phyloP scores from a whole-genome alignment of 2,888 invertebrate species.

The Meghimatium bilineatum region DNA sequence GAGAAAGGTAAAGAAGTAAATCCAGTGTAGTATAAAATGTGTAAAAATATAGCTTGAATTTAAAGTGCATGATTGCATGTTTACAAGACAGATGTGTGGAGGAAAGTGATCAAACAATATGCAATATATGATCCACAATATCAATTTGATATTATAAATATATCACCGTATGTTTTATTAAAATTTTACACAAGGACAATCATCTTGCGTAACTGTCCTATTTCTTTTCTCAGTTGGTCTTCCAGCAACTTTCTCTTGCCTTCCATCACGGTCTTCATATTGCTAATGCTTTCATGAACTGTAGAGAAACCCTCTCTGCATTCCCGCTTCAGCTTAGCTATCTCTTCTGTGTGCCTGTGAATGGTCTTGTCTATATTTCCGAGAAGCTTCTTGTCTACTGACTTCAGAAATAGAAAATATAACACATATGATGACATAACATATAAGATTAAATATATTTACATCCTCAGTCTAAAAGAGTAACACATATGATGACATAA shows the following conservation, averaged over 20 bases:
- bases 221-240: constrained; percentile 76
- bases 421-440: background rate
- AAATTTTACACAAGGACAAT: constrained; percentile 72
- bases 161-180: background rate
- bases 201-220: constrained; percentile 76
- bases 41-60: no score
- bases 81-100: background rate
- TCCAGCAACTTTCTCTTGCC: constrained; percentile 75
- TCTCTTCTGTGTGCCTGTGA: constrained; percentile 67
- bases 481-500: background rate
- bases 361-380: constrained; percentile 61
- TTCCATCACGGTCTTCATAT: constrained; percentile 76
- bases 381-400: constrained; percentile 60
- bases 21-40: no score
- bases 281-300: constrained; percentile 75
- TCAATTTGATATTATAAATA: background rate
- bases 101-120: background rate
- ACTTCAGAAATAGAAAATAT: constrained; percentile 50
- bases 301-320: constrained; percentile 75
- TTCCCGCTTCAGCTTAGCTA: constrained; percentile 72
- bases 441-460: no score
- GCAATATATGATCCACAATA: background rate
- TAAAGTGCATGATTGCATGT: no score
- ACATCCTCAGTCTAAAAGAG: no score
- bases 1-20: no score